Evolutionary conservation across 2,113 vertebrate genomes (phyloP), one percentile per base, ranked within the genome.

Genomic region (Seriola aureovittata): DNA sequence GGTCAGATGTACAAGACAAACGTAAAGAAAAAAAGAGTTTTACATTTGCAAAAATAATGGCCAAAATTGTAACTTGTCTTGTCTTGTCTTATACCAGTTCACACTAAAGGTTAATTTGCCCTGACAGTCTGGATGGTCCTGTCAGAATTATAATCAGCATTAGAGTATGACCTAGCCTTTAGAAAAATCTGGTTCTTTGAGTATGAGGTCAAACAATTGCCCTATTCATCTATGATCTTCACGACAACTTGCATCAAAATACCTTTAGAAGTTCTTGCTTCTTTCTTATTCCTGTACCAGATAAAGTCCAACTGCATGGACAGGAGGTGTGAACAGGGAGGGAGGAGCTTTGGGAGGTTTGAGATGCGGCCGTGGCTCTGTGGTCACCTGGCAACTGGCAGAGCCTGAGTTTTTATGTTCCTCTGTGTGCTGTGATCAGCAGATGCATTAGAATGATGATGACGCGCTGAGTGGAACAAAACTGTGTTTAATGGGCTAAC

Each of bases 401-500:
- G 63, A 50, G 81, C 23, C 48, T 40, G 69, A 59, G 44, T 84
- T 87, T 92, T 83, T 87, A 77, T 87, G 75, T 64, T 84, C 80
- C 67, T 84, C 76, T 71, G 74, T 3, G 66, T 21, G 52, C 81
- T 79, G 89, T 44, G 78, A 91, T 93, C 90, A 92, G 90, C 86
- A 82, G 79, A 88, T 50, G 82, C 78, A 88, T 79, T 78, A 78
- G 75, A 82, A 84, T 70, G 86, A 92, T 86, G 89, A 91, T 89
- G 85, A 78, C 79, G 13, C 75, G 67, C 90, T 89, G 88, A 90
- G 92, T 81, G 85, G 65, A 88, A 89, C 85, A 89, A 91, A 90
- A 90, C 75, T 81, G 83, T 79, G 57, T 79, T 87, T 89, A 91
- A 91, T 89, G 83, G 87, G 79, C 76, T 75, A 4, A 75, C 78